phyloP scores from a whole-genome alignment of 2,113 vertebrate species.

The Forbesichthys papilliferus region DNA sequence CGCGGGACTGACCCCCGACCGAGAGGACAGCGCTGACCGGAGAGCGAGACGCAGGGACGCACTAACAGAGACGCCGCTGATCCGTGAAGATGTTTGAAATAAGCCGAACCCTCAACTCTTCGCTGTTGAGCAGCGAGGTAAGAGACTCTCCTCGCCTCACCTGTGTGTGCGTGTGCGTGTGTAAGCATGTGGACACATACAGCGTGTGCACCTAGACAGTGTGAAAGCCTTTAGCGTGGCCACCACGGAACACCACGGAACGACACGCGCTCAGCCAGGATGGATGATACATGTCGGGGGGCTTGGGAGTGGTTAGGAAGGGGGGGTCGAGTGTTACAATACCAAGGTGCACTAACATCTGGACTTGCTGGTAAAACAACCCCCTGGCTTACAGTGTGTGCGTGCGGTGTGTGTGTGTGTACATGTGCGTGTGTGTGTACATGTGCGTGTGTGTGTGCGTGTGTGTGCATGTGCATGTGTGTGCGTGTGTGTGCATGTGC shows the following conservation, averaged over 20 bases:
- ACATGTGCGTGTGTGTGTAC: too few relatives aligned
- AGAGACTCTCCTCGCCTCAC: slow-evolving; percentile 69
- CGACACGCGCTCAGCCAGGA: too few relatives aligned
- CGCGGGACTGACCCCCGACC: slow-evolving; percentile 66
- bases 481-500: slow-evolving; percentile 32
- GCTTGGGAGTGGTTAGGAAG: too few relatives aligned
- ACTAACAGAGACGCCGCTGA: slow-evolving; percentile 52
- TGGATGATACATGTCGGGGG: neutral
- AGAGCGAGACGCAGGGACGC: slow-evolving; percentile 42
- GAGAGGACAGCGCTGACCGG: slow-evolving; percentile 67
- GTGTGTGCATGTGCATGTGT: slow-evolving; percentile 6
- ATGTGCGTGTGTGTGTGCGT: too few relatives aligned
- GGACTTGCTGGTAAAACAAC: too few relatives aligned
- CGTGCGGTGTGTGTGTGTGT: too few relatives aligned
- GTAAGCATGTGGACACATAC: neutral
- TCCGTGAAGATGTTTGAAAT: slow-evolving; percentile 98
- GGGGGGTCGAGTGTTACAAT: too few relatives aligned
- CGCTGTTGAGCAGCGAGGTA: slow-evolving; percentile 99
- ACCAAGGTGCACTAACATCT: too few relatives aligned
- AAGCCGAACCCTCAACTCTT: slow-evolving; percentile 99
- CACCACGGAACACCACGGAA: too few relatives aligned
- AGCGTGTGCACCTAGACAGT: too few relatives aligned
- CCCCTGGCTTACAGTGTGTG: too few relatives aligned
- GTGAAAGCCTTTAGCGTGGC: too few relatives aligned
- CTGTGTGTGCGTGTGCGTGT: slow-evolving; percentile 44